These are phyloP conservation scores for Phenganax subtilis DNA, from an alignment of 92 coral and sea anemone species.

Conservation along the genomic window DNA sequence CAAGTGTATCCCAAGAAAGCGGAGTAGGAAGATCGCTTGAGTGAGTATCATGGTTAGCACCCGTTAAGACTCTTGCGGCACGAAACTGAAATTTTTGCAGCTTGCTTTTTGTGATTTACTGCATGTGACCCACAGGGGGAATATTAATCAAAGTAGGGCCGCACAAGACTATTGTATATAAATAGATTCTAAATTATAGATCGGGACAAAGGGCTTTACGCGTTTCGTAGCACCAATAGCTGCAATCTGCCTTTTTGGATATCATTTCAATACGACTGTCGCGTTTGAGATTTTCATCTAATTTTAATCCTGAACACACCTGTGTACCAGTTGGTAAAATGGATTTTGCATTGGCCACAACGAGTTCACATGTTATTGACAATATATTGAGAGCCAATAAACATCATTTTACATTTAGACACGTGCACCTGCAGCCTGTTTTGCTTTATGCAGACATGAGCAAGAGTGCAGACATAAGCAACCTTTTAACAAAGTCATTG, in stretches of 20 bases:
- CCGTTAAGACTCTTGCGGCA: too few species aligned
- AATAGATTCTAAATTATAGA: neutral
- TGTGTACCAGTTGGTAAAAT: neutral
- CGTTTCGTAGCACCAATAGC: neutral
- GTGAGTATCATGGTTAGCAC: too few species aligned
- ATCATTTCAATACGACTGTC: constrained; percentile 3
- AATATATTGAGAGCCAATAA: constrained; percentile 36
- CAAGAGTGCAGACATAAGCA: neutral
- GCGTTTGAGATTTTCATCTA: neutral
- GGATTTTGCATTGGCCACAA: constrained; percentile 6
- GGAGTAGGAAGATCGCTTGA: too few species aligned
- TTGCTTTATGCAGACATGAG: constrained; percentile 15
- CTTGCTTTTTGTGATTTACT: too few species aligned
- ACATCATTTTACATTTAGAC: constrained; percentile 34
- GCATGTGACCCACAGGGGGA: too few species aligned
- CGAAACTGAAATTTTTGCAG: too few species aligned
- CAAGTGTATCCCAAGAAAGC: too few species aligned
- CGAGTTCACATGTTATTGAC: neutral
- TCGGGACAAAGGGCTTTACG: neutral
- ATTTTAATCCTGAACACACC: neutral
- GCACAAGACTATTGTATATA: neutral
- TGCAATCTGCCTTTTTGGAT: neutral
- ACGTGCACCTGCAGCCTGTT: constrained; percentile 33
- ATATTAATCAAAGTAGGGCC: neutral
- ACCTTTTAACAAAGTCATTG: constrained; percentile 4